phyloP scores from a whole-genome alignment of 1,140 invertebrate species.

The Caenorhabditis briggsae region DNA sequence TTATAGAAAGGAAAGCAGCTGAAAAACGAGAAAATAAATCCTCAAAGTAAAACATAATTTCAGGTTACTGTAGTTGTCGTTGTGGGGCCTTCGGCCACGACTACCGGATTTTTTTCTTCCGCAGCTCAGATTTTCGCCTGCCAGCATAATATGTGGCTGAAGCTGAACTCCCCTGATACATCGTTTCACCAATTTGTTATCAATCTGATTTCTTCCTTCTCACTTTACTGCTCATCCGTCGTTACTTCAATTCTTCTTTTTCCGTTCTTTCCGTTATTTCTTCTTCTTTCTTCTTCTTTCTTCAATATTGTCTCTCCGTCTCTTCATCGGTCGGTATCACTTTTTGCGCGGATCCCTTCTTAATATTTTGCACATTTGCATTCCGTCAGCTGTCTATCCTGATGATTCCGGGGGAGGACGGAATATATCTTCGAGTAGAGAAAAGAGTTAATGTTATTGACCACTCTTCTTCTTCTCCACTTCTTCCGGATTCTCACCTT shows the following conservation, averaged over 20 bases:
- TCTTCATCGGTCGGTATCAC: slow-evolving; percentile 27
- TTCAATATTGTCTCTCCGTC: not conserved
- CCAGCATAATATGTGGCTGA: too few relatives aligned
- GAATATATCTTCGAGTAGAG: not conserved
- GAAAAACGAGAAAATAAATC: too few relatives aligned
- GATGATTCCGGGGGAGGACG: not conserved
- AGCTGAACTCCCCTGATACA: not conserved
- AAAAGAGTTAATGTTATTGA: slow-evolving; percentile 42
- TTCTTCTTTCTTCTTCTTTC: not conserved
- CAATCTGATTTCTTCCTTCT: not conserved
- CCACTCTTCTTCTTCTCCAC: not conserved
- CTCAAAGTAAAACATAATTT: too few relatives aligned
- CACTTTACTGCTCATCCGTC: slow-evolving; percentile 39
- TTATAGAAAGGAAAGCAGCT: too few relatives aligned
- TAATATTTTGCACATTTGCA: slow-evolving; percentile 51
- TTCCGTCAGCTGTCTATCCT: slow-evolving; percentile 46
- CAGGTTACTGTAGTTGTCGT: too few relatives aligned
- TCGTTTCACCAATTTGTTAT: slow-evolving; percentile 40
- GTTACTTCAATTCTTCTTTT: slow-evolving; percentile 31
- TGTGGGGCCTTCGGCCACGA: too few relatives aligned
- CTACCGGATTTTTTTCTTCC: too few relatives aligned
- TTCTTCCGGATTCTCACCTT: not conserved
- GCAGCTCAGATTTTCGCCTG: too few relatives aligned
- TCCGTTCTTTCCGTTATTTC: not conserved
- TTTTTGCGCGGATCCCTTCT: slow-evolving; percentile 45